These are phyloP conservation scores for Oceanodroma tethys DNA, from an alignment of 2,113 vertebrate genomes.

Conservation along the genomic window DNA sequence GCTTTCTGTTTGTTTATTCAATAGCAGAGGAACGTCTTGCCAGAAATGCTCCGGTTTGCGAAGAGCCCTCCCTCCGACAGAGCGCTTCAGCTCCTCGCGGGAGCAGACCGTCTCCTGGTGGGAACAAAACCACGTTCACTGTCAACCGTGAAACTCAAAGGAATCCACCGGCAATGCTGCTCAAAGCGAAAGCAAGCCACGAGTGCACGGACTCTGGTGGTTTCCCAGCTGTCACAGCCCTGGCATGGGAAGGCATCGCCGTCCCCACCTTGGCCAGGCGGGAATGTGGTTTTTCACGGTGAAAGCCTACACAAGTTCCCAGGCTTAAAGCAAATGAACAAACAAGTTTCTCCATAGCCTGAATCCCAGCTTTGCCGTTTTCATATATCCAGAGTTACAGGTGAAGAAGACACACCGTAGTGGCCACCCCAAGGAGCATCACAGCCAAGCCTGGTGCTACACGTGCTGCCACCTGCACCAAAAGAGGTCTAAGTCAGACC, in stretches of 20 bases:
- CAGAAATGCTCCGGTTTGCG: fast-evolving
- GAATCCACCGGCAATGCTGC: not conserved
- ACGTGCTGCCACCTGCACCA: not conserved
- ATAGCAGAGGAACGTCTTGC: not conserved
- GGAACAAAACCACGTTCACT: not conserved
- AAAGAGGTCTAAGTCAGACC: not conserved
- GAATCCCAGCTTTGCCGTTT: not conserved
- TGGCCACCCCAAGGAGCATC: not conserved
- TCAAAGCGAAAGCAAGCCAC: not conserved
- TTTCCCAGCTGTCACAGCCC: not conserved
- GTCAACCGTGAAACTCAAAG: not conserved
- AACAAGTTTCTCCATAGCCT: not conserved
- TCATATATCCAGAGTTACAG: not conserved
- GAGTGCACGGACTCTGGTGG: fast-evolving
- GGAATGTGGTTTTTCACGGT: not conserved
- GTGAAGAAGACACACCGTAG: not conserved
- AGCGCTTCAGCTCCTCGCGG: not conserved
- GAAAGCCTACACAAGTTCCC: not conserved
- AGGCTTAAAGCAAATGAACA: not conserved
- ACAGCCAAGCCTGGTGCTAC: not conserved
- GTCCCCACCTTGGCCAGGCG: not conserved
- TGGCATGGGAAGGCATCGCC: not conserved
- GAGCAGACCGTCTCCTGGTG: not conserved
- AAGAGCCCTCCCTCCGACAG: not conserved
- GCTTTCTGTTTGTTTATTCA: constrained; percentile 3